Conservation (phyloP, 2,888 invertebrate genomes). For the Clivina fossor region DNA sequence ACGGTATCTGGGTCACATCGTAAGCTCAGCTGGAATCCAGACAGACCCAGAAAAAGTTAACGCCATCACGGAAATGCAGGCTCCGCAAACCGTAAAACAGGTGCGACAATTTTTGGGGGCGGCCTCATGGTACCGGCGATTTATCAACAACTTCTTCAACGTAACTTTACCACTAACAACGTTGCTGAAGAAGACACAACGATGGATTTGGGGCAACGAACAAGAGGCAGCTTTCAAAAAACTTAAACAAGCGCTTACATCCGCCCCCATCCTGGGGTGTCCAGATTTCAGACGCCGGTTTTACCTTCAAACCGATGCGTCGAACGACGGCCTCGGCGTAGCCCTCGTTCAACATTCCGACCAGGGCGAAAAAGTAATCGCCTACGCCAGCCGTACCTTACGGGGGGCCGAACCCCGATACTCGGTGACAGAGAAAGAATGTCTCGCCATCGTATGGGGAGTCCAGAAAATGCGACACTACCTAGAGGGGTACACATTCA, state of each 20-base stretch:
- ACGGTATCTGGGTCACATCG: constrained; percentile 36
- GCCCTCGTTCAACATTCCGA: constrained; percentile 22
- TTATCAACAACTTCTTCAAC: neutral
- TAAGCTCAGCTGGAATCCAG: constrained; percentile 22
- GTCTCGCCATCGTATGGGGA: constrained; percentile 31
- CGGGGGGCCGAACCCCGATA: constrained; percentile 15
- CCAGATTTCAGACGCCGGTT: constrained; percentile 37
- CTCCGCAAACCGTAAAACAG: constrained; percentile 25
- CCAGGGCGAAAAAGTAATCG: constrained; percentile 23
- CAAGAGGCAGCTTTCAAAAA: constrained; percentile 38
- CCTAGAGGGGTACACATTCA: constrained; percentile 33
- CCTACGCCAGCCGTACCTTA: constrained; percentile 26
- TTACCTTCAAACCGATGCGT: constrained; percentile 26
- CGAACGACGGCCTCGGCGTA: constrained; percentile 17
- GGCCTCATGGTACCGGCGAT: constrained; percentile 24
- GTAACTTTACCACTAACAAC: neutral
- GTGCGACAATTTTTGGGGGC: constrained; percentile 34
- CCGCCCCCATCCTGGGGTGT: constrained; percentile 34
- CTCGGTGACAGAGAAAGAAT: constrained; percentile 22
- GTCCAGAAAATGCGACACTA: constrained; percentile 28
- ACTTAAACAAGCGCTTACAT: constrained; percentile 26
- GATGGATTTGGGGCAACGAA: constrained; percentile 35
- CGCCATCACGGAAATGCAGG: constrained; percentile 26
- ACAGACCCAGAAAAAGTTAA: constrained; percentile 26
- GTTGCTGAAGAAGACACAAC: neutral